These are phyloP conservation scores for Punctoribates punctum DNA, from an alignment of 2,888 invertebrate species.

Conservation along the genomic window DNA sequence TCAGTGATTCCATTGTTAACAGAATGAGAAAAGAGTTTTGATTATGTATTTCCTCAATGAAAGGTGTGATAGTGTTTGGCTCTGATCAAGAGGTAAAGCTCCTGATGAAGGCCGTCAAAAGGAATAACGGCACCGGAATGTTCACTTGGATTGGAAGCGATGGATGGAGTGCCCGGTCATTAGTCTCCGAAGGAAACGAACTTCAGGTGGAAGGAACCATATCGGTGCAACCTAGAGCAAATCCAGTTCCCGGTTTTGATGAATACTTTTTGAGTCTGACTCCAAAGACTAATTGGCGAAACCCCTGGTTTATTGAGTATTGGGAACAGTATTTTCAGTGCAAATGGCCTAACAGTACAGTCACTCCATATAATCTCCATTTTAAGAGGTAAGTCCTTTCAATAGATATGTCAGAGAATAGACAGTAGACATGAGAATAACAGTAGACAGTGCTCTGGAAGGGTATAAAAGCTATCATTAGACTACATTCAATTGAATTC, in stretches of 20 bases:
- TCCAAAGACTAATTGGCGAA: slow-evolving; percentile 79
- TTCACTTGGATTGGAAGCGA: slow-evolving; percentile 97
- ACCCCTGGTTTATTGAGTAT: slow-evolving; percentile 95
- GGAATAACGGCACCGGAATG: slow-evolving; percentile 77
- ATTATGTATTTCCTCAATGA: not conserved
- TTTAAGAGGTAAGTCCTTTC: slow-evolving; percentile 57
- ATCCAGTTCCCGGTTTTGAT: slow-evolving; percentile 79
- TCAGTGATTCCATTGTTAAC: not conserved
- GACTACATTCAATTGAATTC: not conserved
- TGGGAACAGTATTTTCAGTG: slow-evolving; percentile 94
- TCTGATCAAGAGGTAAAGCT: slow-evolving; percentile 96
- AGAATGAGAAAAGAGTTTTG: not conserved
- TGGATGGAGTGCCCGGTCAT: slow-evolving; percentile 70
- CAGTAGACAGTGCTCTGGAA: not conserved
- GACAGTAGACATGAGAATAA: not conserved
- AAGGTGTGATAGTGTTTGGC: slow-evolving; percentile 90
- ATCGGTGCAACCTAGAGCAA: slow-evolving; percentile 89
- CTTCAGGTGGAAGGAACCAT: slow-evolving; percentile 88
- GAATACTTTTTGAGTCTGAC: slow-evolving; percentile 78
- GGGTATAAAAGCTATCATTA: no score
- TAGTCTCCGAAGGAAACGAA: slow-evolving; percentile 83
- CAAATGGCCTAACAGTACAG: slow-evolving; percentile 65
- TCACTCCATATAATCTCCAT: slow-evolving; percentile 75
- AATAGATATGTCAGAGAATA: not conserved
- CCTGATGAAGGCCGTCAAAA: slow-evolving; percentile 84